Conservation (phyloP, 2,888 invertebrate species). For the Drosophila monieri region DNA sequence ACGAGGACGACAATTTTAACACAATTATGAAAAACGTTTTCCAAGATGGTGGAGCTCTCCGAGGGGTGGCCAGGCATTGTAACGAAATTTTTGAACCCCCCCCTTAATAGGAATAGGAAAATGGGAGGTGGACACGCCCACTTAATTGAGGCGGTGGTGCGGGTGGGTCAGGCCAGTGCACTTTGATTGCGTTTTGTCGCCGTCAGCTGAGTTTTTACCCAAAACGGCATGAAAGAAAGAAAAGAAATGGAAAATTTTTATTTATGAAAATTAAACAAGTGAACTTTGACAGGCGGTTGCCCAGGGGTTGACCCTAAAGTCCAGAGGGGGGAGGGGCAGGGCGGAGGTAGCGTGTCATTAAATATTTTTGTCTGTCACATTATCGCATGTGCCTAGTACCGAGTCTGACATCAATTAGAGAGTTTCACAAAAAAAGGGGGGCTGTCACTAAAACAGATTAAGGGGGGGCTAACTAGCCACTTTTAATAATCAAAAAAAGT, state of each 20-base stretch:
- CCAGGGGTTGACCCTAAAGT: conserved; percentile 48
- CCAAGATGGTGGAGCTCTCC: conserved; percentile 28
- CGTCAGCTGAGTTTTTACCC: conserved; percentile 71
- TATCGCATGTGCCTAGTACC: conserved; percentile 54
- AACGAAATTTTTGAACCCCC: conserved; percentile 48
- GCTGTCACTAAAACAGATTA: not conserved
- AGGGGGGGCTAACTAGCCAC: conserved; percentile 12
- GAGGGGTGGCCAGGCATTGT: conserved; percentile 33
- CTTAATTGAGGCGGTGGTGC: conserved; percentile 61
- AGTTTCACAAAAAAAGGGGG: not conserved
- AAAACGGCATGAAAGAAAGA: conserved; percentile 22
- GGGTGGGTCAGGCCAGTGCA: conserved; percentile 56
- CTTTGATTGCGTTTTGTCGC: conserved; percentile 59
- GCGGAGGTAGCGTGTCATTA: conserved; percentile 58
- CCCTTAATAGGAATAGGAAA: conserved; percentile 31
- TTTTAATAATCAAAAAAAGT: conserved; percentile 47
- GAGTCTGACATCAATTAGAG: conserved; percentile 62
- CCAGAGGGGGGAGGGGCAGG: too few species aligned
- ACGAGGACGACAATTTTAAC: conserved; percentile 48
- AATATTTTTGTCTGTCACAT: conserved; percentile 71
- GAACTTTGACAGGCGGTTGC: conserved; percentile 73
- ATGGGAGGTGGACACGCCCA: conserved; percentile 53
- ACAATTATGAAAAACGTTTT: conserved; percentile 69
- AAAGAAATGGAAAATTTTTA: conserved; percentile 55
- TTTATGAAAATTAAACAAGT: conserved; percentile 76